These are phyloP conservation scores for Plutomurus gul DNA, from an alignment of 1,140 invertebrate species.

Conservation along the genomic window DNA sequence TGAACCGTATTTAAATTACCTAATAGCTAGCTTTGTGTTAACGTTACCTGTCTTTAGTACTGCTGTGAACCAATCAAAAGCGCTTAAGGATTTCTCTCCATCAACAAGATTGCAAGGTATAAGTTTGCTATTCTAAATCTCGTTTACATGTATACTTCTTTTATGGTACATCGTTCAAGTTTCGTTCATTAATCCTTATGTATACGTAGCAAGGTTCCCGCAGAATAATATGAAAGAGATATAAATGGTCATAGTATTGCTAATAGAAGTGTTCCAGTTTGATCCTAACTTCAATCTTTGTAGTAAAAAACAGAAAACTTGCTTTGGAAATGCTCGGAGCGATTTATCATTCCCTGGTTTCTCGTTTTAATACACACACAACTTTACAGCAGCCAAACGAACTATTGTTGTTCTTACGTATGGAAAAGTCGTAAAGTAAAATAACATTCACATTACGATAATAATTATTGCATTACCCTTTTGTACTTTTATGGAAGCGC, in stretches of 20 bases:
- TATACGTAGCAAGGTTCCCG: too few species aligned
- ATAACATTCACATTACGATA: constrained; percentile 1
- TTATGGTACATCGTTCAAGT: too few species aligned
- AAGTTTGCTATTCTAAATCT: too few species aligned
- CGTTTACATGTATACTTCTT: too few species aligned
- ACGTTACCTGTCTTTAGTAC: too few species aligned
- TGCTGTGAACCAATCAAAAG: too few species aligned
- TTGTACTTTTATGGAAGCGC: constrained; percentile 19
- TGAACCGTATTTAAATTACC: too few species aligned
- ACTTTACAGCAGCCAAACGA: neutral
- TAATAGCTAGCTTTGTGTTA: too few species aligned
- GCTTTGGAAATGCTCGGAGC: neutral
- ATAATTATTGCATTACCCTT: neutral
- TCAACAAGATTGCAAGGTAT: too few species aligned
- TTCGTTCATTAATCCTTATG: too few species aligned
- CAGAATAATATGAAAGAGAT: too few species aligned
- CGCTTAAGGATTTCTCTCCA: too few species aligned
- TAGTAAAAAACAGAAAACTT: neutral
- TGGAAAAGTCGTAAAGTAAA: neutral
- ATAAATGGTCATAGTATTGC: neutral
- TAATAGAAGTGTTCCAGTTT: neutral
- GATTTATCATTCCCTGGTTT: neutral
- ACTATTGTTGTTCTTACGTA: neutral
- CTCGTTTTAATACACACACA: neutral
- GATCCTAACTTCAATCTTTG: neutral